Evolutionary conservation across 2,797 vertebrate genomes (phyloP).

Genomic region (Falco concolor): DNA sequence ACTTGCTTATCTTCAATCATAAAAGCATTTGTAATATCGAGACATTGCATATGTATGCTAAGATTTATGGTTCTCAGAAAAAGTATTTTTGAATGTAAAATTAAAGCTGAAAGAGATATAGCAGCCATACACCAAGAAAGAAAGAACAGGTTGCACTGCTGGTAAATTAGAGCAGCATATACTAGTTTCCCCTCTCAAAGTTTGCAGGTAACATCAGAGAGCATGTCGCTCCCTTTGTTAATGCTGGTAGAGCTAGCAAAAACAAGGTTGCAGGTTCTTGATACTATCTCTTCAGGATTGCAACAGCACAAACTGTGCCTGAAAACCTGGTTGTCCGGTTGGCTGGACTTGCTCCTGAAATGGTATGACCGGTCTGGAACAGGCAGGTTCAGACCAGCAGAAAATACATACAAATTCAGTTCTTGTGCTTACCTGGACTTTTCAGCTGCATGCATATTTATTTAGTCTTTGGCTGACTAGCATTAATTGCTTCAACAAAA

Average conservation of each 20-base stretch:
- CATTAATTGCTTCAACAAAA: background rate
- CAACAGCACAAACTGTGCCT: slow-evolving; percentile 11
- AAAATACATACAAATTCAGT: background rate
- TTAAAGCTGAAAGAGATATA: background rate
- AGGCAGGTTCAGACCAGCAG: slow-evolving; percentile 39
- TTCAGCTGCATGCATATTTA: background rate
- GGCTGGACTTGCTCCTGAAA: background rate
- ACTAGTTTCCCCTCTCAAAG: background rate
- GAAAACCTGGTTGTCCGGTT: slow-evolving; percentile 24
- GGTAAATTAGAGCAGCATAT: background rate
- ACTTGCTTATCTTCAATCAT: background rate
- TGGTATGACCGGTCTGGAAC: slow-evolving; percentile 2
- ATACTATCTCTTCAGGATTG: slow-evolving; percentile 27
- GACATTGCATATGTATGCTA: background rate
- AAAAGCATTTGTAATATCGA: background rate
- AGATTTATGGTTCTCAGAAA: background rate
- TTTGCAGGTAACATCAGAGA: background rate
- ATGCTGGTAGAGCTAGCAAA: background rate
- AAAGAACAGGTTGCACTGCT: background rate
- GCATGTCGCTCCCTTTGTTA: background rate
- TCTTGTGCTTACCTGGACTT: slow-evolving; percentile 4
- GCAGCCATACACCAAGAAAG: background rate
- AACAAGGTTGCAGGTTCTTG: background rate
- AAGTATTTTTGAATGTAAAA: background rate
- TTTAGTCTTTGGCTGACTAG: background rate